Conservation (phyloP, 2,888 invertebrate genomes). For the Crossocerus cetratus region DNA sequence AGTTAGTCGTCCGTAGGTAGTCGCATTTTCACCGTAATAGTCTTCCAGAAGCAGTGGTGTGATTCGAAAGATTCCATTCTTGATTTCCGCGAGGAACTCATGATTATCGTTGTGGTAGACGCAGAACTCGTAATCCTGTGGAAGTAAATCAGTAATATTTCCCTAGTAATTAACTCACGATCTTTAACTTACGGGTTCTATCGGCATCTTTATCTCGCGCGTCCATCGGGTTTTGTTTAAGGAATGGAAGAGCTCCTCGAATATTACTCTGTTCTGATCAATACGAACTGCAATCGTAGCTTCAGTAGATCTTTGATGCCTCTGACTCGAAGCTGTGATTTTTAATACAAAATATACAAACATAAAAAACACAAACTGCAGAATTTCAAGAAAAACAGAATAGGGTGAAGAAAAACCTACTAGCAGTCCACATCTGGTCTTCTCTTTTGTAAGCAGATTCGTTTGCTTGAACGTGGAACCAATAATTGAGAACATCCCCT, state of each 20-base stretch:
- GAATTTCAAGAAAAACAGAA: no score
- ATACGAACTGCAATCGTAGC: not conserved
- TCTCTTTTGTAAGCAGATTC: conserved; percentile 77
- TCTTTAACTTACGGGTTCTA: conserved; percentile 61
- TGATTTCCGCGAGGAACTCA: conserved; percentile 50
- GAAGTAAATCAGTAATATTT: not conserved
- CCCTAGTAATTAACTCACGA: not conserved
- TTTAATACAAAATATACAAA: no score
- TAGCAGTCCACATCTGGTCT: conserved; percentile 60
- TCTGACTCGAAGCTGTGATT: not conserved
- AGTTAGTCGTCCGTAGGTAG: conserved; percentile 59
- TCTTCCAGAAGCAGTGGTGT: conserved; percentile 66
- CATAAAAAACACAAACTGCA: no score
- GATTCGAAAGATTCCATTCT: conserved; percentile 63
- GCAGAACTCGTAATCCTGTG: conserved; percentile 73
- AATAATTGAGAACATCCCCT: conserved; percentile 81
- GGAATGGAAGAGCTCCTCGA: conserved; percentile 81
- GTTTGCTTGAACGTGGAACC: conserved; percentile 80
- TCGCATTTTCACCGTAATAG: conserved; percentile 62
- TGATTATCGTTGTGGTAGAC: conserved; percentile 64
- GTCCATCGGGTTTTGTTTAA: conserved; percentile 58
- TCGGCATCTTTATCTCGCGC: conserved; percentile 64
- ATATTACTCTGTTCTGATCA: conserved; percentile 72
- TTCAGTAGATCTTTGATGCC: not conserved
- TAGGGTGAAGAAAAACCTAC: not conserved